Evolutionary conservation across 2,113 vertebrate species (phyloP).

Genomic region (Columba janthina): DNA sequence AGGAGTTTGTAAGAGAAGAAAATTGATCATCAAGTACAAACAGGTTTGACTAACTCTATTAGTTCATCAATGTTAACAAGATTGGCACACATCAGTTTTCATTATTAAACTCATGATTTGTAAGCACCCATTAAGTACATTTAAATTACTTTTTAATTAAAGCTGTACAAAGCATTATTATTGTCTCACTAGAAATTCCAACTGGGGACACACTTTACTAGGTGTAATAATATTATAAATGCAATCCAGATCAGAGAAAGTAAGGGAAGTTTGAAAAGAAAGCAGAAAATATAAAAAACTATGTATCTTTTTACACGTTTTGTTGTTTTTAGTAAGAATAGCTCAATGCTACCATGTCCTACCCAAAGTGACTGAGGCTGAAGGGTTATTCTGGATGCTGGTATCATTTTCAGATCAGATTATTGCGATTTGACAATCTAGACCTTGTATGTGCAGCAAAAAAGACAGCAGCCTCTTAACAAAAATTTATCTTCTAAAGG

Average conservation of each 20-base stretch:
- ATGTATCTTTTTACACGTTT: neutral
- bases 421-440: neutral
- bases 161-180: neutral
- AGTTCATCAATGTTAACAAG: neutral
- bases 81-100: neutral
- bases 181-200: neutral
- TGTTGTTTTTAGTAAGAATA: neutral
- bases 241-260: neutral
- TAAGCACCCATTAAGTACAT: neutral
- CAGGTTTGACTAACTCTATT: neutral
- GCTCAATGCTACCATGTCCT: neutral
- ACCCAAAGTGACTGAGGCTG: neutral
- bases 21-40: neutral
- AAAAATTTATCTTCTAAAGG: neutral
- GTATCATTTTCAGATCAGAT: neutral
- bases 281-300: neutral
- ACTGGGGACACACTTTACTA: neutral
- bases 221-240: neutral
- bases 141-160: neutral
- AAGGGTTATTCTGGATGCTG: neutral
- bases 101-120: neutral
- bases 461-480: neutral
- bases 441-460: neutral
- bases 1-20: neutral
- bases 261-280: neutral